Evolutionary conservation across 2,797 vertebrate species (phyloP).

Genomic region (Pitangus sulphuratus): DNA sequence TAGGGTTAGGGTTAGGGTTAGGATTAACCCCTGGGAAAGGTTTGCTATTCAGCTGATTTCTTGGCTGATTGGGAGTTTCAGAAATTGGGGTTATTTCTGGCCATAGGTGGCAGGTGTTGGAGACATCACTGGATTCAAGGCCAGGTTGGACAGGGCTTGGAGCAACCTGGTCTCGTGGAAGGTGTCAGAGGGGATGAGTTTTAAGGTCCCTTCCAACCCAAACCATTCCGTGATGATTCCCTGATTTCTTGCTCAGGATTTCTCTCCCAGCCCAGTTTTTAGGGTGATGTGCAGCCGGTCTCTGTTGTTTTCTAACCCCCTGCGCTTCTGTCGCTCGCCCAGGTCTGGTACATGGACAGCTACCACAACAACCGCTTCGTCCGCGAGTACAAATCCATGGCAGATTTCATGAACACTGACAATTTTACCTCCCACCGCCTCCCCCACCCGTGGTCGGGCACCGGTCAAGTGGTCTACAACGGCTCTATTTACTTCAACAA

Average conservation of each 20-base stretch:
- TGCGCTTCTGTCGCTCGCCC: neutral
- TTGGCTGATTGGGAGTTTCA: neutral
- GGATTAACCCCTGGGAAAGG: neutral
- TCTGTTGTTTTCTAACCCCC: neutral
- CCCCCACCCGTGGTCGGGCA: constrained; percentile 96
- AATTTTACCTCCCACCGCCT: constrained; percentile 98
- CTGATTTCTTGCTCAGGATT: fast-evolving
- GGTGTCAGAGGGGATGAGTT: neutral
- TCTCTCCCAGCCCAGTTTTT: neutral
- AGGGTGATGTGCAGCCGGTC: neutral
- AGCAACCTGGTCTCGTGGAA: neutral
- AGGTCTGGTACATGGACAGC: constrained; percentile 99
- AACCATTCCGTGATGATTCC: fast-evolving
- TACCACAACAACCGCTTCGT: constrained; percentile 98
- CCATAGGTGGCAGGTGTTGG: neutral
- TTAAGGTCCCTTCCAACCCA: neutral
- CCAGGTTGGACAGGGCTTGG: neutral
- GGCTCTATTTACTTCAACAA: constrained; percentile 99
- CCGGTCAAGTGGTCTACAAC: constrained; percentile 97
- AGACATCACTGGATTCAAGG: neutral
- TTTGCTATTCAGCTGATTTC: neutral
- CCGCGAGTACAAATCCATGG: constrained; percentile 93
- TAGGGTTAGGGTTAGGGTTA: no score
- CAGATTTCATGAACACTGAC: constrained; percentile 93
- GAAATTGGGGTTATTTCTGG: neutral